Evolutionary conservation across 2,888 invertebrate species (phyloP).

Genomic region (Dasypogon diadema): DNA sequence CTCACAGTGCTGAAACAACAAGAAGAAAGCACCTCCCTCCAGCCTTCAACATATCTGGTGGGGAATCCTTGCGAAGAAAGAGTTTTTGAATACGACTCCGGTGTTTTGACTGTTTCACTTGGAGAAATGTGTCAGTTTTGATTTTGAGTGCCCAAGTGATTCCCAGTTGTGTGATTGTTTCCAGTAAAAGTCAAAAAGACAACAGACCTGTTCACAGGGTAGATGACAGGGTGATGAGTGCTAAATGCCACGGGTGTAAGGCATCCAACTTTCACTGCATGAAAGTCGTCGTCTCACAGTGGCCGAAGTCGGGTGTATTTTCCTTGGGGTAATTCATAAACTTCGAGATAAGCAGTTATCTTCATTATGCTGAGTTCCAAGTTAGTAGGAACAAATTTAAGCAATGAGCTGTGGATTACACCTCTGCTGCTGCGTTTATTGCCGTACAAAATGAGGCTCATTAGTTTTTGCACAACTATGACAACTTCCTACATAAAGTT

Average conservation of each 20-base stretch:
- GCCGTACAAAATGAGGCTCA: conserved; percentile 27
- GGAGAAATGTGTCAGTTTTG: background rate
- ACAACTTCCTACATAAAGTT: conserved; percentile 34
- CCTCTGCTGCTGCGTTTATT: conserved; percentile 26
- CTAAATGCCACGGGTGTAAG: too few species aligned
- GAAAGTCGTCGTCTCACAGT: too few species aligned
- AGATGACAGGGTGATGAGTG: too few species aligned
- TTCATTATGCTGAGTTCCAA: conserved; percentile 15
- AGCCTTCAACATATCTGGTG: background rate
- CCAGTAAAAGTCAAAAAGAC: background rate
- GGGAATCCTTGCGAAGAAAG: background rate
- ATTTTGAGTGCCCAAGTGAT: background rate
- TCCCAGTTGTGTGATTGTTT: background rate
- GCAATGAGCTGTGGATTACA: conserved; percentile 33
- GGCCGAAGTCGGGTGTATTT: background rate
- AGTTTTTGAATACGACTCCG: background rate
- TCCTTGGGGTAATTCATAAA: conserved; percentile 2
- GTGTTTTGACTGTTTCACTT: background rate
- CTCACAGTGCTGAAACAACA: background rate
- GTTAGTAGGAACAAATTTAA: conserved; percentile 5
- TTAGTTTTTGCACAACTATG: conserved; percentile 24
- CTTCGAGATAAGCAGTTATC: conserved; percentile 24
- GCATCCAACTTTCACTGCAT: too few species aligned
- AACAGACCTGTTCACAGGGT: background rate
- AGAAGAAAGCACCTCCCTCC: background rate